phyloP scores from a whole-genome alignment of 1,140 invertebrate species.

The Lepidostoma basale region DNA sequence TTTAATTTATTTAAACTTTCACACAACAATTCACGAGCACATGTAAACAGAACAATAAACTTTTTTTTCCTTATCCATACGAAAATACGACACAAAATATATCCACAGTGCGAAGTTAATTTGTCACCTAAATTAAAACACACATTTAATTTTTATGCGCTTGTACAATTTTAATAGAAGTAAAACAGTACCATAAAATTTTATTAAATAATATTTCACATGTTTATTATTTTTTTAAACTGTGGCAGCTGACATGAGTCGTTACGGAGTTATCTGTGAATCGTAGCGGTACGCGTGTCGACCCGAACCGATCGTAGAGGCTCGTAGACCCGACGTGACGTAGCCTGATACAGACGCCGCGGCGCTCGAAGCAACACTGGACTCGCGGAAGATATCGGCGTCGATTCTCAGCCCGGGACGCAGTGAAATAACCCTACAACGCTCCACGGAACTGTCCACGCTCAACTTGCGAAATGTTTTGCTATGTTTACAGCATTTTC shows the following conservation, averaged over 20 bases:
- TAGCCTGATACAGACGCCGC: not conserved
- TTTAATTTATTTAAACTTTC: not conserved
- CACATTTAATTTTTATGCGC: not conserved
- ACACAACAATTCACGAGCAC: not conserved
- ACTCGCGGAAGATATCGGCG: slow-evolving; percentile 9
- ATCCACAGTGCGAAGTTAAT: not conserved
- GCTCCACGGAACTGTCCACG: not conserved
- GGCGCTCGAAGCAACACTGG: slow-evolving; percentile 29
- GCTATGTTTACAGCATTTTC: no score
- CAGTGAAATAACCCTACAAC: slow-evolving; percentile 1
- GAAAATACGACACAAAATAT: not conserved
- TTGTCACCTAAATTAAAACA: not conserved
- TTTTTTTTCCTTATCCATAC: not conserved
- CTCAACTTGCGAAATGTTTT: no score
- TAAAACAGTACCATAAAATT: not conserved
- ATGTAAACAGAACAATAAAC: no score
- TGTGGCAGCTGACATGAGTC: not conserved
- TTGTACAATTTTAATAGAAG: not conserved
- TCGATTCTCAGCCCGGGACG: slow-evolving; percentile 17
- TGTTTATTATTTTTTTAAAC: not conserved
- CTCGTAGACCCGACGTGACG: not conserved
- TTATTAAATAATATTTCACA: not conserved
- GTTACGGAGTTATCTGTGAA: not conserved
- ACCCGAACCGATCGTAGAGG: slow-evolving; percentile 6
- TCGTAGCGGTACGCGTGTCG: slow-evolving; percentile 1